Percentiles rank a stretch among this genome's conserved stretches.
Evolutionary conservation across 2,797 vertebrate species (phyloP).

Genomic region (Trachops cirrhosus): DNA sequence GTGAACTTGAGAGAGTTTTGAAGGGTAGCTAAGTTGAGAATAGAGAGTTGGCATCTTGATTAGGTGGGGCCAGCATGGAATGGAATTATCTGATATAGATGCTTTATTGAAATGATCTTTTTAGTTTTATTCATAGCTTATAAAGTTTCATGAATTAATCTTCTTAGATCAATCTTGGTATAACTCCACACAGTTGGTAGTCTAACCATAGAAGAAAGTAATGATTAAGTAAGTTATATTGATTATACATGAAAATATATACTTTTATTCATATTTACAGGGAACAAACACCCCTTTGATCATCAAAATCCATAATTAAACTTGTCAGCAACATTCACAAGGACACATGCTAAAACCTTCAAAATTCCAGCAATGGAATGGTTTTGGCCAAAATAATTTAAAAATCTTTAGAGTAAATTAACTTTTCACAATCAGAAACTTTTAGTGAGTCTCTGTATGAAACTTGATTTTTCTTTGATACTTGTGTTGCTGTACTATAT

Average conservation of each 20-base stretch:
- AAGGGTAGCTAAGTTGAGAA: background rate
- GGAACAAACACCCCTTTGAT: background rate
- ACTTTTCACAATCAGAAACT: slow-evolving; percentile 51
- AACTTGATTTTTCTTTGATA: slow-evolving; percentile 69
- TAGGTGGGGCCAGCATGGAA: background rate
- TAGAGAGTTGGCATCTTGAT: background rate
- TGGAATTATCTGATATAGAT: background rate
- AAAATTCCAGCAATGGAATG: slow-evolving; percentile 65
- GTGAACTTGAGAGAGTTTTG: slow-evolving; percentile 15
- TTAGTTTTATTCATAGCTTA: background rate
- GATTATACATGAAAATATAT: background rate
- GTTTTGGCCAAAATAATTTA: slow-evolving; percentile 64
- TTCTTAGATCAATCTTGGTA: background rate
- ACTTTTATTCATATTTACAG: slow-evolving; percentile 15
- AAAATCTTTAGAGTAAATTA: background rate
- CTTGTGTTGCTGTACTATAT: slow-evolving; percentile 71
- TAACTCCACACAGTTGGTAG: background rate
- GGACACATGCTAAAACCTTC: slow-evolving; percentile 59
- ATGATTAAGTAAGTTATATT: background rate
- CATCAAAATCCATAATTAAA: background rate
- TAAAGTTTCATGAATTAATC: background rate
- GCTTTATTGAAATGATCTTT: background rate
- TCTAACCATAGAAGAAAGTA: background rate
- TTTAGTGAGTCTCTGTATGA: slow-evolving; percentile 69
- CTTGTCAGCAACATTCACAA: slow-evolving; percentile 34